These are phyloP conservation scores for Pongo pygmaeus DNA, from an alignment of 2,113 vertebrate species.

Conservation along the genomic window DNA sequence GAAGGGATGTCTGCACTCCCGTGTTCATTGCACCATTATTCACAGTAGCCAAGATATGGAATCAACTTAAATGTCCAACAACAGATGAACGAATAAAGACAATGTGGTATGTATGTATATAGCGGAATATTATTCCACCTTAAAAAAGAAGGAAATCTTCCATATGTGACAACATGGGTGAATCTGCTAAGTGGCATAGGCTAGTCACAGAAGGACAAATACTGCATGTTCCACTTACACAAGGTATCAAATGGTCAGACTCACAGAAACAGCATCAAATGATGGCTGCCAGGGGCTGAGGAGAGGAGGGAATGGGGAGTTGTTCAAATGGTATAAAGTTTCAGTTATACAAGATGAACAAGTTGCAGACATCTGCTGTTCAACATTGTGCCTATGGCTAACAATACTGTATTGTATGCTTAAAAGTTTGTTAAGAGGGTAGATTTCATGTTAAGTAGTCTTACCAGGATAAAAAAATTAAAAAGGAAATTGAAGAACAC, in stretches of 20 bases:
- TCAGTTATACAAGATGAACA: not conserved
- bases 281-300: too few relatives aligned
- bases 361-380: not conserved
- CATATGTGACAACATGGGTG: not conserved
- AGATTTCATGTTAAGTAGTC: not conserved
- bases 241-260: not conserved
- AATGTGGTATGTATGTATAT: not conserved
- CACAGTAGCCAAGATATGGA: not conserved
- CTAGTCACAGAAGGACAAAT: not conserved
- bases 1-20: not conserved
- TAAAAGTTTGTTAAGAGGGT: not conserved
- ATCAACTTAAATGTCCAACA: not conserved
- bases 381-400: not conserved
- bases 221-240: too few relatives aligned
- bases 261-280: not conserved
- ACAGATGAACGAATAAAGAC: not conserved
- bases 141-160: not conserved
- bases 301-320: not conserved
- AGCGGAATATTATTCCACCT: not conserved
- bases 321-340: not conserved
- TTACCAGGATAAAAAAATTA: not conserved
- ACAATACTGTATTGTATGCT: not conserved
- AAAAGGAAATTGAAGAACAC: not conserved
- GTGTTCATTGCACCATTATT: not conserved
- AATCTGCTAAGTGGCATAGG: not conserved